phyloP scores from a whole-genome alignment of 2,888 invertebrate species.

The Drosophila hamatofila region DNA sequence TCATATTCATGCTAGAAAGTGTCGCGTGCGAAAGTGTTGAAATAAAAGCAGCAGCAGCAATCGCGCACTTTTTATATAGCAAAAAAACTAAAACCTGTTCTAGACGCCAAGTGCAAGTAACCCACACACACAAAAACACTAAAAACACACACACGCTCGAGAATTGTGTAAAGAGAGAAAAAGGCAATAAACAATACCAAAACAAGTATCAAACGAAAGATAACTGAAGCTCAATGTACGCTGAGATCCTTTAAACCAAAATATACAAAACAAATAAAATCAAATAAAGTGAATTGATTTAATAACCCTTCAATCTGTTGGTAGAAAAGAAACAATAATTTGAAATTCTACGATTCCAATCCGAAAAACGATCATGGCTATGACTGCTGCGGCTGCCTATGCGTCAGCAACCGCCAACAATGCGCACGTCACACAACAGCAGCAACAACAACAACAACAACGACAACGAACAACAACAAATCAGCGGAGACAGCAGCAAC shows the following conservation, averaged over 20 bases:
- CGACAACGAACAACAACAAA: constrained; percentile 44
- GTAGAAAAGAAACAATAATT: constrained; percentile 4
- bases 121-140: constrained; percentile 17
- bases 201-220: constrained; percentile 49
- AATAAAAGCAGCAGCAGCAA: constrained; percentile 51
- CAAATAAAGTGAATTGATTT: constrained; percentile 31
- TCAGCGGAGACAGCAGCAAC: constrained; percentile 53
- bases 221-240: constrained; percentile 60
- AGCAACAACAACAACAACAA: constrained; percentile 46
- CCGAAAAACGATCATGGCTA: constrained; percentile 67
- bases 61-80: constrained; percentile 44
- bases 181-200: constrained; percentile 62
- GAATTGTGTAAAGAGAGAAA: constrained; percentile 48
- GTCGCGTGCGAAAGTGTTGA: constrained; percentile 78
- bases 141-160: constrained; percentile 29
- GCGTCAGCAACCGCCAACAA: constrained; percentile 68
- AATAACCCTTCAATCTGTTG: constrained; percentile 16
- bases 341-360: constrained; percentile 38
- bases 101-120: constrained; percentile 71
- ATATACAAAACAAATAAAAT: background rate
- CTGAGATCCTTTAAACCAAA: constrained; percentile 34
- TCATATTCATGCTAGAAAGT: constrained; percentile 68
- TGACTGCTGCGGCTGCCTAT: constrained; percentile 57
- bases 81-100: constrained; percentile 71
- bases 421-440: constrained; percentile 55